Evolutionary conservation across 2,797 vertebrate species (phyloP).

Genomic region (Chaetodon trifasciatus): DNA sequence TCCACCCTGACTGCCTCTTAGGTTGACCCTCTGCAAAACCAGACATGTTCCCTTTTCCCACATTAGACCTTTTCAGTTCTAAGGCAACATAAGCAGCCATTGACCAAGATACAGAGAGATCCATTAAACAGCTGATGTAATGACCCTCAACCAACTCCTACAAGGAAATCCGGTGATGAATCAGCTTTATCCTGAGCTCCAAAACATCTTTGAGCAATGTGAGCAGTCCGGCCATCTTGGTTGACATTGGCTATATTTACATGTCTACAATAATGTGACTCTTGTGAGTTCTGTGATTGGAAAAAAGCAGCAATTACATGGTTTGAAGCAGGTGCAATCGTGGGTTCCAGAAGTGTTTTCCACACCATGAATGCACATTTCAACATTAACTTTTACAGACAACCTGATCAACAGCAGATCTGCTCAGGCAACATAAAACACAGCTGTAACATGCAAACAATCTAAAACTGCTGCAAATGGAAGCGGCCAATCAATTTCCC

Average conservation of each 20-base stretch:
- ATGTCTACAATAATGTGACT: neutral
- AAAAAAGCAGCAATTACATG: neutral
- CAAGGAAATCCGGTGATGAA: too few relatives aligned
- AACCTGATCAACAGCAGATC: neutral
- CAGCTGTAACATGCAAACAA: neutral
- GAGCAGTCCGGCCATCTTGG: neutral
- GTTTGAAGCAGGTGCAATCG: neutral
- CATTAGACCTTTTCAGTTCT: neutral
- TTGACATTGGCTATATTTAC: neutral
- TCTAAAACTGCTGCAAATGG: neutral
- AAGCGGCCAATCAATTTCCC: neutral
- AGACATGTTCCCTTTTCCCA: neutral
- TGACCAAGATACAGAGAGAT: neutral
- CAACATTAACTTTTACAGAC: neutral
- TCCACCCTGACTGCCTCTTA: neutral
- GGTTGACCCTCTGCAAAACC: constrained; percentile 50
- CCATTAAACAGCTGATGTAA: neutral
- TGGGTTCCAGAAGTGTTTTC: neutral
- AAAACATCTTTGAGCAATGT: neutral
- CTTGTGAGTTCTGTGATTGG: neutral
- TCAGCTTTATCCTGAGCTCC: neutral
- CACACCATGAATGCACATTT: neutral
- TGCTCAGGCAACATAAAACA: too few relatives aligned
- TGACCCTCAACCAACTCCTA: neutral
- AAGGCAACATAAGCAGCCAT: neutral